Percentiles rank a stretch among this genome's conserved stretches.
These are phyloP conservation scores for Lycocerus yunnanus DNA, from an alignment of 2,888 invertebrate species.

Conservation along the genomic window DNA sequence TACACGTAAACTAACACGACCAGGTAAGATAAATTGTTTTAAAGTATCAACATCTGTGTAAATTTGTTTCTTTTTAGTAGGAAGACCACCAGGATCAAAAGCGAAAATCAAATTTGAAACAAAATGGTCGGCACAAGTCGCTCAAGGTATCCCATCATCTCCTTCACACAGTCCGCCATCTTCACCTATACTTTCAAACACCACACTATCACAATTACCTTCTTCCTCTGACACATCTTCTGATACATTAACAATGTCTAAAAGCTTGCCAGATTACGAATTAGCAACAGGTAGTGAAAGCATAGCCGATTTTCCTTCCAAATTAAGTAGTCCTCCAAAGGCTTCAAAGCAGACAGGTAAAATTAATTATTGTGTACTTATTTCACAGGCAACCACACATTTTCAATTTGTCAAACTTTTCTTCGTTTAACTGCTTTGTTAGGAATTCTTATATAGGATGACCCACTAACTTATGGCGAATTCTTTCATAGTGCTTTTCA, in stretches of 20 bases:
- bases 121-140: slow-evolving; percentile 49
- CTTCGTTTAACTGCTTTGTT: background rate
- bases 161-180: slow-evolving; percentile 38
- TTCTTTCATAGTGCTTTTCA: too few relatives aligned
- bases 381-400: background rate
- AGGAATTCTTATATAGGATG: background rate
- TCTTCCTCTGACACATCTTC: slow-evolving; percentile 8
- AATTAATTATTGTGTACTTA: background rate
- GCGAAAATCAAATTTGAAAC: slow-evolving; percentile 46
- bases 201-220: slow-evolving; percentile 26
- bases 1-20: slow-evolving; percentile 54
- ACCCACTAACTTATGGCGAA: background rate
- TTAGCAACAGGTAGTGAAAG: background rate
- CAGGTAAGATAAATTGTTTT: slow-evolving; percentile 42
- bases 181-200: slow-evolving; percentile 23
- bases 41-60: background rate
- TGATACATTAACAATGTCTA: slow-evolving; percentile 9
- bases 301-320: background rate
- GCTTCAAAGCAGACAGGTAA: background rate
- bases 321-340: background rate
- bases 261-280: background rate
- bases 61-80: slow-evolving; percentile 53
- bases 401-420: background rate
- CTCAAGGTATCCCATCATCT: slow-evolving; percentile 49
- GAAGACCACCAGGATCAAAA: slow-evolving; percentile 57